These are phyloP conservation scores for Arremon aurantiirostris DNA, from an alignment of 2,797 vertebrate species.

Conservation along the genomic window DNA sequence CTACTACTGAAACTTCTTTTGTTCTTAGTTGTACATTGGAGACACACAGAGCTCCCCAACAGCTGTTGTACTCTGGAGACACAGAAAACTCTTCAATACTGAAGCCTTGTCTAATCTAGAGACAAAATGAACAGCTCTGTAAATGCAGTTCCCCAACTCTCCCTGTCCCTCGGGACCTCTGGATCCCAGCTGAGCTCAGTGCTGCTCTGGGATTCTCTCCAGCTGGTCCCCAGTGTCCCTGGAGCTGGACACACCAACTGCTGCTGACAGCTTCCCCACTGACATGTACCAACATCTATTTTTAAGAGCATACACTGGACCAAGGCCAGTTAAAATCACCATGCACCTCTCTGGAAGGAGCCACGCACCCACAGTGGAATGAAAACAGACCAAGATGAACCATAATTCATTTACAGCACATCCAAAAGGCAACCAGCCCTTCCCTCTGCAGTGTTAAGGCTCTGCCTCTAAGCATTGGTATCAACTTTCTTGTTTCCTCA, in stretches of 20 bases:
- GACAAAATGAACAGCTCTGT: not conserved
- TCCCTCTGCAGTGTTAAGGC: not conserved
- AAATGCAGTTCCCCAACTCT: not conserved
- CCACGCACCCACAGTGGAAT: not conserved
- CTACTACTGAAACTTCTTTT: not conserved
- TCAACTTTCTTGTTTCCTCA: not conserved
- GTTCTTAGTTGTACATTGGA: not conserved
- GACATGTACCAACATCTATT: not conserved
- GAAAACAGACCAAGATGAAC: not conserved
- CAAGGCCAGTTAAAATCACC: not conserved
- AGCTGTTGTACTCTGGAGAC: too few species aligned
- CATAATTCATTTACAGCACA: not conserved
- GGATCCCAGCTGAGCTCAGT: accelerated
- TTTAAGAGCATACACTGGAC: not conserved
- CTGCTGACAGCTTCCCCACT: not conserved
- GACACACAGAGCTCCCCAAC: not conserved
- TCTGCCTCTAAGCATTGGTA: accelerated
- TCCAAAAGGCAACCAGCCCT: not conserved
- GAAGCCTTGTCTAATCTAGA: not conserved
- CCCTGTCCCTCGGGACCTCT: not conserved
- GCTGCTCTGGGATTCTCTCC: not conserved
- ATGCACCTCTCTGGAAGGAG: not conserved
- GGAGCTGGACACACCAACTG: not conserved
- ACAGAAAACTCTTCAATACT: not conserved
- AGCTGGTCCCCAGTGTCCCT: accelerated